A percentile compares a stretch with the other conserved stretches of the same genome.
Conservation (phyloP, 2,113 vertebrate species). For the Corydoras maculifer region DNA sequence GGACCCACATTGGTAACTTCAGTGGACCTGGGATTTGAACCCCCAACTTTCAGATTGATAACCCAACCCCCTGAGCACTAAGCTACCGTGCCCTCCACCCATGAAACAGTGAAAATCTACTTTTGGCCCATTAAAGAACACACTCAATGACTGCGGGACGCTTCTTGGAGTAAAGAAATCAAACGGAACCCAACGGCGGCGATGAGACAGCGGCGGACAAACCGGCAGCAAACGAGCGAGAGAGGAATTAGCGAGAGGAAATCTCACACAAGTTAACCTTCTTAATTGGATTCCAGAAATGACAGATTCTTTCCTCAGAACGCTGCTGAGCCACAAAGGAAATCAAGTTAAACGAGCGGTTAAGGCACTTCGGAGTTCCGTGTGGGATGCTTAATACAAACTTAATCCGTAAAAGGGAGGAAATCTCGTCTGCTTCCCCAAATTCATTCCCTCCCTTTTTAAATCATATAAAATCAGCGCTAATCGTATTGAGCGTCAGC, state of each 20-base stretch:
- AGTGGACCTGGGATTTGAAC: no score
- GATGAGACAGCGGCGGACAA: constrained; percentile 6
- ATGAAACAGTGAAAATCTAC: no score
- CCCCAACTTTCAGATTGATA: no score
- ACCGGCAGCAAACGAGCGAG: constrained; percentile 21
- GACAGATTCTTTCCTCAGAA: constrained; percentile 39
- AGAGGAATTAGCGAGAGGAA: constrained; percentile 40
- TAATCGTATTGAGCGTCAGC: constrained; percentile 32
- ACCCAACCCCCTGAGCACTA: no score
- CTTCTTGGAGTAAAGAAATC: background rate
- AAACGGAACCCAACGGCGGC: constrained; percentile 2
- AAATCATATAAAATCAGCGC: constrained; percentile 36
- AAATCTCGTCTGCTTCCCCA: constrained; percentile 34
- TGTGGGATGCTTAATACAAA: constrained; percentile 43
- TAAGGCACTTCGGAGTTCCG: constrained; percentile 33
- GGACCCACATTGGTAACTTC: no score
- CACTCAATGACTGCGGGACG: no score
- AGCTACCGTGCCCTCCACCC: no score
- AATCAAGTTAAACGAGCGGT: constrained; percentile 39
- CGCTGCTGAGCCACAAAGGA: constrained; percentile 23
- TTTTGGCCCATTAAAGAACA: no score
- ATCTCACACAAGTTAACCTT: constrained; percentile 36
- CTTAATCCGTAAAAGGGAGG: constrained; percentile 36
- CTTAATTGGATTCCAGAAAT: constrained; percentile 40
- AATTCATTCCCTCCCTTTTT: constrained; percentile 33